Base-by-base conservation (phyloP, 2,113 vertebrate genomes). In the Campylorhamphus procurvoides region DNA sequence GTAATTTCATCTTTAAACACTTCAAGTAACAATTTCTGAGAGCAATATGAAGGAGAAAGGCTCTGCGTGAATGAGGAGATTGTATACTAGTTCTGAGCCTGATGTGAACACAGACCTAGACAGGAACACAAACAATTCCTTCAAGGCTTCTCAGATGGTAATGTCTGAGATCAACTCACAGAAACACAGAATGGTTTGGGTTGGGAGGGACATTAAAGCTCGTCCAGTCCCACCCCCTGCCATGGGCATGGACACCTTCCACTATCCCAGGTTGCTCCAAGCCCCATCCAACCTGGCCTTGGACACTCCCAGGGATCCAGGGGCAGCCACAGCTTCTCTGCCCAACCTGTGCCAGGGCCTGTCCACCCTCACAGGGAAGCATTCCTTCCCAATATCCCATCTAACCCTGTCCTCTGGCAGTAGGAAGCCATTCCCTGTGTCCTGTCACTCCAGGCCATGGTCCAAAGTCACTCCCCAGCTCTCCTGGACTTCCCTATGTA, bases 311-410 rank as follows among this genome's bases (percentile, higher is more conserved):
- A 89, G 46, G 39, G 53, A 68, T 40, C 25, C 25, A 52, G 62
- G n/a, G 14, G 23, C 52, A 82, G 52, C 37, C 69, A 5, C 39
- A 67, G 77, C 60, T n/a, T 0, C 60, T 67, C 44, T 74, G 77
- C 33, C 8, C 68, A 67, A 10, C 23, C 52, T n/a, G 52, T 46
- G 37, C 69, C 87, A 67, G 33, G 15, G 33, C 28, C 37, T 59
- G 0, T 0, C 7, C 53, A n/a, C 24, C 24, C 39, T 53, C 9
- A 0, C 16, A 83, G 8, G 5, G 28, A 39, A 6, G 0, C 47
- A 53, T 40, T 89, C 3, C 14, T 27, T 1, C 55, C 55, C 17
- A 50, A 4, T 0, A 55, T 68, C 62, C n/a, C 29, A 40, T 17
- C 8, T 0, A 53, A 0, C 13, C 40, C 40, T 42, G 40, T 42